Evolutionary conservation across 1,140 invertebrate species (phyloP).

Genomic region (Stenopsyche tienmushanensis): DNA sequence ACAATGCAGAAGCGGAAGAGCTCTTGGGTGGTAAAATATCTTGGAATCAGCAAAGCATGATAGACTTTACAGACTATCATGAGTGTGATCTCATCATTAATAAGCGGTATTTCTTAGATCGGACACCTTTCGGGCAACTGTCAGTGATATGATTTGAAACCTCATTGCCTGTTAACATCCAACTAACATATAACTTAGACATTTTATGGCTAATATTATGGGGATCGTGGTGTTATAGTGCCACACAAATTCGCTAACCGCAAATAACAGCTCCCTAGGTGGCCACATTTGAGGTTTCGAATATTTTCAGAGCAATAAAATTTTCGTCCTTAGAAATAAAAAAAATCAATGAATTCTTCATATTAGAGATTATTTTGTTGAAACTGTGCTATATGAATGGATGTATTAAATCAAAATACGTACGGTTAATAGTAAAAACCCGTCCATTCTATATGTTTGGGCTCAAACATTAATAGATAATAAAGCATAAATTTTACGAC

Average conservation of each 20-base stretch:
- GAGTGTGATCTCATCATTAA: constrained; percentile 19
- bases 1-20: background rate
- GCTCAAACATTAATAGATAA: too few relatives aligned
- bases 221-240: background rate
- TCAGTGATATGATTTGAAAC: background rate
- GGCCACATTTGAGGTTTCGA: background rate
- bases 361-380: background rate
- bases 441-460: too few relatives aligned
- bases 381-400: background rate
- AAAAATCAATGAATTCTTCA: background rate
- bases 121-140: constrained; percentile 18
- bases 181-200: background rate
- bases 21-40: constrained; percentile 14
- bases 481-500: too few relatives aligned
- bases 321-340: background rate
- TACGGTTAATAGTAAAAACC: too few relatives aligned
- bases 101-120: constrained; percentile 9
- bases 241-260: background rate
- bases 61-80: background rate
- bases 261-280: background rate
- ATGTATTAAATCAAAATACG: background rate
- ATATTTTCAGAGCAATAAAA: background rate
- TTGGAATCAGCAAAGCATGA: constrained; percentile 6
- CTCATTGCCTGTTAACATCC: constrained; percentile 15
- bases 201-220: background rate